These are phyloP conservation scores for Dendrolimus kikuchii DNA, from an alignment of 1,140 invertebrate genomes.

Conservation along the genomic window DNA sequence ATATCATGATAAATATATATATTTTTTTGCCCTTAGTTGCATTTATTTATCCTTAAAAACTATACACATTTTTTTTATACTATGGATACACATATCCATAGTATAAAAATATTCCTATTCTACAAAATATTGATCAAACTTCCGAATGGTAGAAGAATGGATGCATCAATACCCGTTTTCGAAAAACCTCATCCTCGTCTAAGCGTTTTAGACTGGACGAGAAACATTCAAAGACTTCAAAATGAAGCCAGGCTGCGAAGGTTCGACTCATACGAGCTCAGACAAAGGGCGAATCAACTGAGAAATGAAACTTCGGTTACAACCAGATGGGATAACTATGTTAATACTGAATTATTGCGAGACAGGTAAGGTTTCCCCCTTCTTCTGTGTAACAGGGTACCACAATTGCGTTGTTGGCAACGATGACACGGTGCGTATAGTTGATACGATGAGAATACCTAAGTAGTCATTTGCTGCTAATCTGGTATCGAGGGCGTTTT, in stretches of 20 bases:
- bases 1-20: no score
- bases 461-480: no score
- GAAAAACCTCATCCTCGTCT: constrained; percentile 80
- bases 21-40: no score
- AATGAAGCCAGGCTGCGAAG: constrained; percentile 77
- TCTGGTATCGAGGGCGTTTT: no score
- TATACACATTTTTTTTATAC: no score
- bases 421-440: no score
- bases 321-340: constrained; percentile 87
- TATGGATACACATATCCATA: neutral
- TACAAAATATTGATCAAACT: neutral
- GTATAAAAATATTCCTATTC: neutral
- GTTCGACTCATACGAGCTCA: constrained; percentile 77
- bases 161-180: constrained; percentile 69
- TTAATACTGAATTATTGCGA: constrained; percentile 83
- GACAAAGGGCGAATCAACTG: constrained; percentile 81
- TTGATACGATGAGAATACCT: no score
- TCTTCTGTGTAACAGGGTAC: no score
- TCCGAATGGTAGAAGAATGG: constrained; percentile 24
- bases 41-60: no score
- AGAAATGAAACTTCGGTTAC: constrained; percentile 85
- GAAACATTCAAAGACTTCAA: constrained; percentile 78
- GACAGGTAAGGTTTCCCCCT: constrained; percentile 74
- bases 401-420: no score
- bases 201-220: constrained; percentile 82